Percentiles rank a stretch among this genome's conserved stretches.
Conservation (phyloP, 30 jellyfish, hydroid and myxozoan species). For the Rhopilema esculentum region DNA sequence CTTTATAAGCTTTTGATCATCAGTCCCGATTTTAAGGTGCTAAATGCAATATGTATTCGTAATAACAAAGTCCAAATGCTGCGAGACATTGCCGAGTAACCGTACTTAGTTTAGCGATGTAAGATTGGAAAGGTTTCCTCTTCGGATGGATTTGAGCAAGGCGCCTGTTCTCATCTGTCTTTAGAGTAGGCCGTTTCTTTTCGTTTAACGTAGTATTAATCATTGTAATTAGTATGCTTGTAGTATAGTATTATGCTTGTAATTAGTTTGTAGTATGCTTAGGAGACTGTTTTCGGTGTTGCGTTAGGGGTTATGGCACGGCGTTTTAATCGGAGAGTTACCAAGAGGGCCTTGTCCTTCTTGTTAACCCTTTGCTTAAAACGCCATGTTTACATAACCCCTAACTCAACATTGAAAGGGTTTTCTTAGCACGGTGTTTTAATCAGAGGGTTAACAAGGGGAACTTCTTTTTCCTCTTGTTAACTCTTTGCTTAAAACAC, state of each 20-base stretch:
- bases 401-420: neutral
- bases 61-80: neutral
- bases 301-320: neutral
- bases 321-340: neutral
- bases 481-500: neutral
- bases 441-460: neutral
- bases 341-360: neutral
- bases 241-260: neutral
- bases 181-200: too few species aligned
- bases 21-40: too few species aligned
- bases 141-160: too few species aligned
- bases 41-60: too few species aligned
- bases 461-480: neutral
- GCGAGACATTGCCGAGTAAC: neutral
- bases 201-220: neutral
- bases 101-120: neutral
- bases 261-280: neutral
- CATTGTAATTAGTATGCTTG: neutral
- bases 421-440: neutral
- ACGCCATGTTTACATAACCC: neutral
- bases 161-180: too few species aligned
- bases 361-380: neutral
- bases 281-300: neutral
- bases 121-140: neutral
- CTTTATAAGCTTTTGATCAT: too few species aligned